phyloP scores from a whole-genome alignment of 2,797 vertebrate species.

The Carcharodon carcharias region DNA sequence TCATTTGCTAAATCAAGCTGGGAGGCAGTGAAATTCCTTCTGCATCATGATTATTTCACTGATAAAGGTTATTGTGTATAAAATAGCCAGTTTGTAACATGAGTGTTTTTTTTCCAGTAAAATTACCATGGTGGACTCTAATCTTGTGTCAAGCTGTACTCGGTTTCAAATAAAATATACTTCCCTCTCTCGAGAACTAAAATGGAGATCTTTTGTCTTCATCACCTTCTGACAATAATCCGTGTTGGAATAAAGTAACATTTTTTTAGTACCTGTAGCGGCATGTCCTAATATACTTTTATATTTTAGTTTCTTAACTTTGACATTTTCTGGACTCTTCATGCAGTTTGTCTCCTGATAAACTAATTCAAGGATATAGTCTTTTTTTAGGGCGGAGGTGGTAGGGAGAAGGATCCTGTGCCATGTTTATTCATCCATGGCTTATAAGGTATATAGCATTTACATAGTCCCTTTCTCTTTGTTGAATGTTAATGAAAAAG shows the following conservation, averaged over 20 bases:
- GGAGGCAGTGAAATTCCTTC: background rate
- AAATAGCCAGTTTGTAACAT: background rate
- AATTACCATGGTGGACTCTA: background rate
- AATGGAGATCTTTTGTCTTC: background rate
- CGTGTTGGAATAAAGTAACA: background rate
- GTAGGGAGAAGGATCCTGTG: background rate
- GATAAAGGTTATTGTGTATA: background rate
- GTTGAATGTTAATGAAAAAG: background rate
- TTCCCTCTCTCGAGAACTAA: background rate
- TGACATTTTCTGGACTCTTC: background rate
- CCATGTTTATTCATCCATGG: background rate
- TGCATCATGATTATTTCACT: background rate
- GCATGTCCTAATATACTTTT: background rate
- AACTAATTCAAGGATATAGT: background rate
- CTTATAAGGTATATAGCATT: background rate
- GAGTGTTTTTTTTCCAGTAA: background rate
- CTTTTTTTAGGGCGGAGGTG: background rate
- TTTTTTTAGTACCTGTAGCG: background rate
- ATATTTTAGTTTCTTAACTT: background rate
- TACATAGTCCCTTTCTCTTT: background rate
- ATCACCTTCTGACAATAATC: background rate
- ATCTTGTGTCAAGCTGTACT: background rate
- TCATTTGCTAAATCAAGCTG: background rate
- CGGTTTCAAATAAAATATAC: background rate
- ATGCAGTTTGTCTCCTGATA: background rate